phyloP scores from a whole-genome alignment of 1,140 invertebrate species.

The Bradynema listronoti region DNA sequence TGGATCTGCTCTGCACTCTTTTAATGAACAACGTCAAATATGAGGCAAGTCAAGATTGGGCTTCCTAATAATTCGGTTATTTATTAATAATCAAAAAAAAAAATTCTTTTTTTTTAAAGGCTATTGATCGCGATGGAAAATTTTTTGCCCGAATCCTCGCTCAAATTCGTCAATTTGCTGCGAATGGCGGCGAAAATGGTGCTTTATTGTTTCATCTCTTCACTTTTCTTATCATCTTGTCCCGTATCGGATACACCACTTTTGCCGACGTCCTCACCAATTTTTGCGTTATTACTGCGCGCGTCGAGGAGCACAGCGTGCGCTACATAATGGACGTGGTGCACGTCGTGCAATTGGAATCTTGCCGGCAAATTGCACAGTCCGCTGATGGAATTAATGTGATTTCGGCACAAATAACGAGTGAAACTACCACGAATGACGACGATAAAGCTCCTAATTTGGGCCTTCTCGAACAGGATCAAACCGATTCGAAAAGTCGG shows the following conservation, averaged over 20 bases:
- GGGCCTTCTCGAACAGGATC: not conserved
- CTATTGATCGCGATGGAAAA: conserved; percentile 23
- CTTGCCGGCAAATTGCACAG: too few species aligned
- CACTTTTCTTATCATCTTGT: conserved; percentile 14
- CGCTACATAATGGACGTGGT: conserved; percentile 14
- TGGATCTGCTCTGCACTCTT: too few species aligned
- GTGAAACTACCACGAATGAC: too few species aligned
- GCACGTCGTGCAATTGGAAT: conserved; percentile 22
- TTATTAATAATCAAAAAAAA: too few species aligned
- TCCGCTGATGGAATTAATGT: too few species aligned
- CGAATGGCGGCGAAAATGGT: conserved; percentile 18
- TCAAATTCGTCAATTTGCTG: conserved; percentile 19
- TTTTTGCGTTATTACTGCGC: conserved; percentile 6
- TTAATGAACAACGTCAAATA: too few species aligned
- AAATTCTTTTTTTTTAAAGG: too few species aligned
- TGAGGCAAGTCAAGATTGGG: conserved; percentile 3
- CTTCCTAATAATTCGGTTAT: not conserved
- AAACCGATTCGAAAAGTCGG: conserved; percentile 1
- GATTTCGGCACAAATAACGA: too few species aligned
- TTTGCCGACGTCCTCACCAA: conserved; percentile 15
- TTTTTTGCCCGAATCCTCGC: conserved; percentile 16
- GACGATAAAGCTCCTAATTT: not conserved
- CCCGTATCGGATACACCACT: conserved; percentile 13
- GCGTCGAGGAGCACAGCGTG: conserved; percentile 22
- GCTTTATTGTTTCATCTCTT: conserved; percentile 19